Conservation (phyloP, 2,888 invertebrate species). For the Acanthacorydalis orientalis region DNA sequence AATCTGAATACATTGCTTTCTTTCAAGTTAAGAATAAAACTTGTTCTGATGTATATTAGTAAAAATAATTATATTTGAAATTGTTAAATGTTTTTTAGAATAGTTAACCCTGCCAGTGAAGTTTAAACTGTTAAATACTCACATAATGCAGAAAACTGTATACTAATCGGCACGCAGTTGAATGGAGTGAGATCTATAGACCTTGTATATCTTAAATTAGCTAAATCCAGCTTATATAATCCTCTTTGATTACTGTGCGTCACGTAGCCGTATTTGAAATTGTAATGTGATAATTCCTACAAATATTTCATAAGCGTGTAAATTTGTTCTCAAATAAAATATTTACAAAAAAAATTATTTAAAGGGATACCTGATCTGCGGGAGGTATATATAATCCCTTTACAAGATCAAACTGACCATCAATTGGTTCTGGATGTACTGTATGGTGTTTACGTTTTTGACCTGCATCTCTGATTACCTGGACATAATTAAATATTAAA, state of each 20-base stretch:
- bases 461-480: slow-evolving; percentile 54
- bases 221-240: slow-evolving; percentile 54
- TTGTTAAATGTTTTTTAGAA: no score
- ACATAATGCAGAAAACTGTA: slow-evolving; percentile 57
- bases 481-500: slow-evolving; percentile 9
- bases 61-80: no score
- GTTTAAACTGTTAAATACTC: no score
- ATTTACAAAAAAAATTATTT: neutral
- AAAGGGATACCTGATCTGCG: slow-evolving; percentile 27
- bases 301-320: slow-evolving; percentile 11
- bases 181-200: slow-evolving; percentile 53
- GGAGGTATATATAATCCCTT: slow-evolving; percentile 44
- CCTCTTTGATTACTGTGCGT: slow-evolving; percentile 55
- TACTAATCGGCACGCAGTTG: slow-evolving; percentile 51
- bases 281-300: slow-evolving; percentile 33
- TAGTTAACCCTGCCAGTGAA: no score
- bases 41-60: no score
- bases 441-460: slow-evolving; percentile 55
- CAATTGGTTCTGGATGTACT: slow-evolving; percentile 56
- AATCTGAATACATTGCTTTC: no score
- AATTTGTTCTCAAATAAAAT: slow-evolving; percentile 5
- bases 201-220: slow-evolving; percentile 50
- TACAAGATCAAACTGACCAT: slow-evolving; percentile 58
- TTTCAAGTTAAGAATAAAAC: neutral
- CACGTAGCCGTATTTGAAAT: slow-evolving; percentile 56